Percentiles rank a stretch among this genome's conserved stretches.
phyloP scores from a whole-genome alignment of 1,140 invertebrate genomes.

The Hypsibius dujardini region DNA sequence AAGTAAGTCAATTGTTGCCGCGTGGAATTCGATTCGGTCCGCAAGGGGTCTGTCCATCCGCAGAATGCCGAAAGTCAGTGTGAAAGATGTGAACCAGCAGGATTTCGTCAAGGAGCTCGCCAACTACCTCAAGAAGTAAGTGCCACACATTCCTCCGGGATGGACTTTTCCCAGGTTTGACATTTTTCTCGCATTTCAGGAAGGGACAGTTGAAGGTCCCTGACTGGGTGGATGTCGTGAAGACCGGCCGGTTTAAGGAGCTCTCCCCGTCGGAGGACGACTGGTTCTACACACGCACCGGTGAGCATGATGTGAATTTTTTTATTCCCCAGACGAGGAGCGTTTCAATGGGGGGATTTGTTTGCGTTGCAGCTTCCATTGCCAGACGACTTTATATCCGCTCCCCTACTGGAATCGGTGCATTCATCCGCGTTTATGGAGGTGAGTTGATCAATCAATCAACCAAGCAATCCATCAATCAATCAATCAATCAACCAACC shows the following conservation, averaged over 20 bases:
- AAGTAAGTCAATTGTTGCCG: too few relatives aligned
- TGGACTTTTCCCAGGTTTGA: background rate
- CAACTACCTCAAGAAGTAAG: slow-evolving; percentile 91
- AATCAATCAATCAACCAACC: too few relatives aligned
- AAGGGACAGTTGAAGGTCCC: slow-evolving; percentile 91
- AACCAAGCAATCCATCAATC: too few relatives aligned
- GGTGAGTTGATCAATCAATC: slow-evolving; percentile 33
- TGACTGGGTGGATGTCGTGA: slow-evolving; percentile 90
- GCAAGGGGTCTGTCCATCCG: too few relatives aligned
- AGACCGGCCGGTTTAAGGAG: slow-evolving; percentile 83
- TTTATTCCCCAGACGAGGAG: too few relatives aligned
- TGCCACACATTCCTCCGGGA: slow-evolving; percentile 24
- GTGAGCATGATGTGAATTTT: too few relatives aligned
- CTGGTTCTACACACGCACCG: slow-evolving; percentile 85
- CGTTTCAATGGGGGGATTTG: too few relatives aligned
- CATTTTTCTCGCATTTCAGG: slow-evolving; percentile 40
- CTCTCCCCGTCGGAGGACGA: slow-evolving; percentile 90
- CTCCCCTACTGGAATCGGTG: slow-evolving; percentile 78
- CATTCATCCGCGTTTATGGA: slow-evolving; percentile 89
- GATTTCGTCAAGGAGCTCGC: slow-evolving; percentile 85
- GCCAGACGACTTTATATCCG: slow-evolving; percentile 85
- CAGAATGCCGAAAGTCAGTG: slow-evolving; percentile 36
- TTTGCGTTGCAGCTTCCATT: slow-evolving; percentile 54
- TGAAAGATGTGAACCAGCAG: slow-evolving; percentile 96
- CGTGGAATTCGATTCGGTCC: too few relatives aligned